phyloP scores from a whole-genome alignment of 2,888 invertebrate species.

The Terebella lapidaria region DNA sequence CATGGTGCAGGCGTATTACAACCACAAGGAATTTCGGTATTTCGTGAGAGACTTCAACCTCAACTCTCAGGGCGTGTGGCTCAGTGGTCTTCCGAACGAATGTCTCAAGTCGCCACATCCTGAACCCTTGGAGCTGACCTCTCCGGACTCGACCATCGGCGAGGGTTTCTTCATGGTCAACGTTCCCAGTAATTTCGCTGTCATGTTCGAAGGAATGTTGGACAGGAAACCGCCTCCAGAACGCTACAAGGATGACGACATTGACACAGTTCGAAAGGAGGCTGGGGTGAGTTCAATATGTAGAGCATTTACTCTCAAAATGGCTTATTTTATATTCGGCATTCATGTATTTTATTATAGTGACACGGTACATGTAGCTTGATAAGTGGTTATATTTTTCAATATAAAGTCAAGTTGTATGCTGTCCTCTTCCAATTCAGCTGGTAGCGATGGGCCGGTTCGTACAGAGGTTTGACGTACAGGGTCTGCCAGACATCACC shows the following conservation, averaged over 20 bases:
- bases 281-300: slow-evolving; percentile 14
- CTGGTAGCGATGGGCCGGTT: slow-evolving; percentile 7
- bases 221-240: slow-evolving; percentile 9
- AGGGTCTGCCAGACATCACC: slow-evolving; percentile 10
- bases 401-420: too few relatives aligned
- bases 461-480: neutral
- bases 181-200: neutral
- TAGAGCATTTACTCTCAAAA: too few relatives aligned
- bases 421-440: slow-evolving; percentile 6
- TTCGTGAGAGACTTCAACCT: slow-evolving; percentile 7
- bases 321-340: too few relatives aligned
- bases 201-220: slow-evolving; percentile 2
- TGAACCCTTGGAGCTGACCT: neutral
- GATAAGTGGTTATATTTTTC: too few relatives aligned
- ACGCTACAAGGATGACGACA: slow-evolving; percentile 2
- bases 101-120: slow-evolving; percentile 7
- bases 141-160: neutral
- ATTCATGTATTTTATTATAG: neutral
- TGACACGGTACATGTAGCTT: too few relatives aligned
- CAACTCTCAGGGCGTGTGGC: slow-evolving; percentile 12
- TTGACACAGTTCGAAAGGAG: neutral
- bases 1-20: slow-evolving; percentile 6
- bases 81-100: slow-evolving; percentile 3
- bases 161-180: slow-evolving; percentile 4
- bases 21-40: slow-evolving; percentile 11